Evolutionary conservation across 2,113 vertebrate species (phyloP).

Genomic region (Eira barbara): DNA sequence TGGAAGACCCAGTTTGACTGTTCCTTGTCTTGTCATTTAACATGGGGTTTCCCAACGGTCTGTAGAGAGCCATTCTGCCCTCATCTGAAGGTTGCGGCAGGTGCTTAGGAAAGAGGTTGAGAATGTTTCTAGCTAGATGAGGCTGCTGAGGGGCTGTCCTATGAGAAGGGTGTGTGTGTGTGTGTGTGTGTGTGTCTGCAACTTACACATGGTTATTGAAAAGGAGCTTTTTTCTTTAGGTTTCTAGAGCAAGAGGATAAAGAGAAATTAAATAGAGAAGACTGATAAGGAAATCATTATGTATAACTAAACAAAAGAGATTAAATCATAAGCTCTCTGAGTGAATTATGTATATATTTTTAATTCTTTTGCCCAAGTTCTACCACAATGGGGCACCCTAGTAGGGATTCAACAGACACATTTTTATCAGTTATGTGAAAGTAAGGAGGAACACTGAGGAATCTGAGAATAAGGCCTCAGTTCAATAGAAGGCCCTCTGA

Average conservation of each 20-base stretch:
- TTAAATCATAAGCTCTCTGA: background rate
- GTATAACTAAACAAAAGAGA: background rate
- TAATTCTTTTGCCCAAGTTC: background rate
- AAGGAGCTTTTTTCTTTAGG: background rate
- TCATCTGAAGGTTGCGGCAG: background rate
- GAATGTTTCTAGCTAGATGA: background rate
- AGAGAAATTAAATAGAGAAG: background rate
- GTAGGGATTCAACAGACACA: background rate
- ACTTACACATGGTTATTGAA: background rate
- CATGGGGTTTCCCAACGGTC: background rate
- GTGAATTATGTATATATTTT: background rate
- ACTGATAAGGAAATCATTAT: background rate
- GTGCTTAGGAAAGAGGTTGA: background rate
- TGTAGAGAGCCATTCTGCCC: background rate
- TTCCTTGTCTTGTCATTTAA: background rate
- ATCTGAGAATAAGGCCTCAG: background rate
- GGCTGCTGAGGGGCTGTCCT: background rate
- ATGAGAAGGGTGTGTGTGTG: background rate
- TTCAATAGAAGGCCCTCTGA: background rate
- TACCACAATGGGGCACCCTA: background rate
- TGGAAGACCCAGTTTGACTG: background rate
- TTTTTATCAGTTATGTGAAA: background rate
- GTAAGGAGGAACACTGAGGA: background rate
- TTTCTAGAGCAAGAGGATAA: background rate
- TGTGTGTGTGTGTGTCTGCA: accelerated